Evolutionary conservation across 2,113 vertebrate genomes (phyloP), one percentile per base, ranked within the genome.

Genomic region (Scolopax mira): DNA sequence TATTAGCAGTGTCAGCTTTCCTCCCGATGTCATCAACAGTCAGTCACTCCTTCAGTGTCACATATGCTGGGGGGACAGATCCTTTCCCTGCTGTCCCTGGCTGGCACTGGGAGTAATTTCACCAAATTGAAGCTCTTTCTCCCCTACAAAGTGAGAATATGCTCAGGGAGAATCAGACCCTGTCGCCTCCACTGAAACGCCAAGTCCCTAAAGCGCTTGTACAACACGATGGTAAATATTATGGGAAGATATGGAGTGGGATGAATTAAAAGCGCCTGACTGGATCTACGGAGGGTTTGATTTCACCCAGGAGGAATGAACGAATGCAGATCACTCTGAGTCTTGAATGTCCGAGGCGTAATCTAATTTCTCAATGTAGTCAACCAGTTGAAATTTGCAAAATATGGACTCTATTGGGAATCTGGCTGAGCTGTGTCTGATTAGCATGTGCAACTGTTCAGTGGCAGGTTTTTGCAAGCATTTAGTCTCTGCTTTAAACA

Each of bases 401-500:
- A 92, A 83, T 93, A 93, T 73, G 82, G 87, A 90, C 79, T 94
- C 95, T 86, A 23, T 79, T 93, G 94, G 91, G 96, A 95, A 37
- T 84, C 74, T 91, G 80, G 93, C 93, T 96, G 89, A 89, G 84
- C 80, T 96, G 79, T 72, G 85, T 89, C 72, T 79, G 95, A 90
- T 97, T 90, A 96, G 71, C 70, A 73, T 94, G 80, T 96, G 93
- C 93, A 96, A 96, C 91, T 96, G 91, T 95, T 96, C 88, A 51
- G 74, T 85, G 95, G 58, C 77, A 94, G 65, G 93, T 88, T 93
- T 96, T 80, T 51, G 85, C 31, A 54, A 70, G 57, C 90, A 72
- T 97, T 97, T 91, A 96, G 90, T 93, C 52, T 95, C 67, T 95
- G 58, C 79, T 87, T 93, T 97, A 97, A 97, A 96, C 72, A 97